Percentiles rank a stretch among this genome's conserved stretches.
phyloP scores from a whole-genome alignment of 2,888 invertebrate species.

The Sinotaia quadrata region DNA sequence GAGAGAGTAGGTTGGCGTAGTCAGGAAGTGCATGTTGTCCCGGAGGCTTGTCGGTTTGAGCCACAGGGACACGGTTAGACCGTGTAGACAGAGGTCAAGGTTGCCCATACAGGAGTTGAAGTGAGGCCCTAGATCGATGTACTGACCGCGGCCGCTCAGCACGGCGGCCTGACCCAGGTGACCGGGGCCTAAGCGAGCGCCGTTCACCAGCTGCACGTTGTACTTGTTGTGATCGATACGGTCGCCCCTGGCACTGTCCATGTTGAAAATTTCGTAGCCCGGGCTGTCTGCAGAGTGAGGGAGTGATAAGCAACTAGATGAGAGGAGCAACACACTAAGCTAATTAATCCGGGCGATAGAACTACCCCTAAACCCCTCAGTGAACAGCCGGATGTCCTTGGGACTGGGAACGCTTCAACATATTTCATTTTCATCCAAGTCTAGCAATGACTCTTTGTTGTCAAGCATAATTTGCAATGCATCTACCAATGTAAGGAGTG shows the following conservation, averaged over 20 bases:
- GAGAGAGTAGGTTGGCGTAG: slow-evolving; percentile 63
- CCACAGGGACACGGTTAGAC: slow-evolving; percentile 59
- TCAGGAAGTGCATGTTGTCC: slow-evolving; percentile 60
- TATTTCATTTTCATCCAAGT: too few species aligned
- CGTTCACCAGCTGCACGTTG: slow-evolving; percentile 47
- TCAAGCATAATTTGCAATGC: too few species aligned
- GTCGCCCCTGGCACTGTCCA: slow-evolving; percentile 61
- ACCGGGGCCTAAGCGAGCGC: slow-evolving; percentile 54
- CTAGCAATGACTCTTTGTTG: too few species aligned
- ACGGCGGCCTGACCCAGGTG: slow-evolving; percentile 47
- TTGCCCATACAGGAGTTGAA: slow-evolving; percentile 64
- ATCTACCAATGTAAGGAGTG: too few species aligned
- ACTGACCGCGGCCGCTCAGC: slow-evolving; percentile 64
- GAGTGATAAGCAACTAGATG: slow-evolving; percentile 12
- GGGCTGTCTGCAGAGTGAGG: slow-evolving; percentile 58
- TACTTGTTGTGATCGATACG: slow-evolving; percentile 60
- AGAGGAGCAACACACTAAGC: too few species aligned
- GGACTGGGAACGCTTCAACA: too few species aligned
- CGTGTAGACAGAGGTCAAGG: slow-evolving; percentile 62
- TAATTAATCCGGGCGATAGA: too few species aligned
- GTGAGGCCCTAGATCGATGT: slow-evolving; percentile 63
- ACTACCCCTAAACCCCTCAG: too few species aligned
- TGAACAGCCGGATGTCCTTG: too few species aligned
- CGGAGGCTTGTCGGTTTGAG: slow-evolving; percentile 52
- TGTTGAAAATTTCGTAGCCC: slow-evolving; percentile 65